phyloP scores from a whole-genome alignment of 2,797 vertebrate species.

The Lophotriccus pileatus region DNA sequence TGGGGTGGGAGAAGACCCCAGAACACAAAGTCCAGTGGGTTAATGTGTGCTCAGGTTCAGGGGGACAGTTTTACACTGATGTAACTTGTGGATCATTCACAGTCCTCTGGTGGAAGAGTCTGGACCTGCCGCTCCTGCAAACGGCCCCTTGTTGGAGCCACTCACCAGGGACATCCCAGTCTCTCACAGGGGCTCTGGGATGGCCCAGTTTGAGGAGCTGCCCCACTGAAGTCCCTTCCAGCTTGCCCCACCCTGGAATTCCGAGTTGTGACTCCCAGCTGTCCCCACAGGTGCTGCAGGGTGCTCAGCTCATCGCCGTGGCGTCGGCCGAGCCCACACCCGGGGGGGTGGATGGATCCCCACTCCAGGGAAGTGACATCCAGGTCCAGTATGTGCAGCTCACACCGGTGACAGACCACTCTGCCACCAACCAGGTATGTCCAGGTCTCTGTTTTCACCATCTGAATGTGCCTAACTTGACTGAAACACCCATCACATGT shows the following conservation, averaged over 20 bases:
- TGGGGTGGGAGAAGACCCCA: neutral
- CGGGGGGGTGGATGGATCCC: slow-evolving; percentile 85
- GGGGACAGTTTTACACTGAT: neutral
- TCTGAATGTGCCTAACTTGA: too few species aligned
- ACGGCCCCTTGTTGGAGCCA: neutral
- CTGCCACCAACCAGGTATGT: slow-evolving; percentile 83
- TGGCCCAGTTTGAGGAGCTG: neutral
- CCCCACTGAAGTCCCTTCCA: too few species aligned
- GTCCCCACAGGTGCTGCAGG: slow-evolving; percentile 86
- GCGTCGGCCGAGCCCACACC: slow-evolving; percentile 89
- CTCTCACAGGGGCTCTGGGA: neutral
- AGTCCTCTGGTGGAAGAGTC: neutral
- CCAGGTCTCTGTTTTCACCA: neutral
- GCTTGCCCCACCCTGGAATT: neutral
- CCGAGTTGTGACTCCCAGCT: neutral
- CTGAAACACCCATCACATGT: neutral
- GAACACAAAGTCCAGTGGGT: neutral
- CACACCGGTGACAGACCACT: slow-evolving; percentile 89
- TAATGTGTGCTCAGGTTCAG: neutral
- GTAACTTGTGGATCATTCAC: neutral
- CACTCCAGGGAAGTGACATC: slow-evolving; percentile 92
- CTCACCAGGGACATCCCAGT: too few species aligned
- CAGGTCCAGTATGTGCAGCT: slow-evolving; percentile 98
- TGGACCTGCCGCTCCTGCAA: too few species aligned
- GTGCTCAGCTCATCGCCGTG: slow-evolving; percentile 94